A percentile compares a stretch with the other conserved stretches of the same genome.
These are phyloP conservation scores for Drosophila barbarae DNA, from an alignment of 2,888 invertebrate genomes.

Conservation along the genomic window DNA sequence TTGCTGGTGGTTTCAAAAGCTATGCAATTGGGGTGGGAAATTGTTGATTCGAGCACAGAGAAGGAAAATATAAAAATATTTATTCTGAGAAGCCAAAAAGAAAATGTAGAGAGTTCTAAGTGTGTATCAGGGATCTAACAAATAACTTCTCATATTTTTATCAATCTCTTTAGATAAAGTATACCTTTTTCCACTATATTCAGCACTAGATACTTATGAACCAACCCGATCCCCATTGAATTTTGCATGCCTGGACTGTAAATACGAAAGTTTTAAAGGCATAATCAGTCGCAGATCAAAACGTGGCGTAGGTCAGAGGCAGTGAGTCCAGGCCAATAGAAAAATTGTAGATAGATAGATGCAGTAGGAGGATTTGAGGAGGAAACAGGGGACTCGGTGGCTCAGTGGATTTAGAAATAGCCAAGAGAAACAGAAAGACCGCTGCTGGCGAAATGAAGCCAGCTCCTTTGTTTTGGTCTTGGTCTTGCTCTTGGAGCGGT, in stretches of 20 bases:
- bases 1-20: conserved; percentile 12
- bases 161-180: conserved; percentile 22
- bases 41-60: not conserved
- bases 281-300: conserved; percentile 64
- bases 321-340: conserved; percentile 32
- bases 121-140: not conserved
- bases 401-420: conserved; percentile 36
- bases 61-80: not conserved
- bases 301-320: conserved; percentile 67
- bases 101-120: not conserved
- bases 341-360: conserved; percentile 33
- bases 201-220: conserved; percentile 20
- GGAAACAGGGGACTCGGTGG: not conserved
- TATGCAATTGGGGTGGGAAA: conserved; percentile 15
- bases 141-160: conserved; percentile 7
- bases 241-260: conserved; percentile 55
- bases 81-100: not conserved
- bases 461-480: conserved; percentile 33
- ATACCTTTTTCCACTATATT: conserved; percentile 22
- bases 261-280: conserved; percentile 39
- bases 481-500: conserved; percentile 17
- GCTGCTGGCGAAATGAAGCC: conserved; percentile 51
- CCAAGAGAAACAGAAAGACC: conserved; percentile 34
- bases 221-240: conserved; percentile 40
- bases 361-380: not conserved